Conservation (phyloP, 2,888 invertebrate species). For the Scaptomyza reducta region DNA sequence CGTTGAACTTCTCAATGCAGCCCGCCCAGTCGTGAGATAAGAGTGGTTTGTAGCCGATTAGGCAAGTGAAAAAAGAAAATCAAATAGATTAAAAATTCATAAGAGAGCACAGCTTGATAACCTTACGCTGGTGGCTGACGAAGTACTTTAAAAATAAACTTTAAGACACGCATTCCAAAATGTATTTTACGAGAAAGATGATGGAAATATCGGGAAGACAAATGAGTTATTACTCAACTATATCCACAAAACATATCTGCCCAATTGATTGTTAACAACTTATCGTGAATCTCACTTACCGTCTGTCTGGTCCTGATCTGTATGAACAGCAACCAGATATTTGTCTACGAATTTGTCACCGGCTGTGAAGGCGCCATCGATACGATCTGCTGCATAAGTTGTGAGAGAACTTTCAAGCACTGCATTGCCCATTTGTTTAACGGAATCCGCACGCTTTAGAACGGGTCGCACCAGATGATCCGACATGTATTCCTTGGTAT, state of each 20-base stretch:
- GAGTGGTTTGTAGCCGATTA: conserved; percentile 38
- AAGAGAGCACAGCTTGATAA: conserved; percentile 47
- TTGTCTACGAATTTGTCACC: conserved; percentile 93
- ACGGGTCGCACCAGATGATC: conserved; percentile 88
- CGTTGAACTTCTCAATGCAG: conserved; percentile 8
- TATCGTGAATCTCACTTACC: conserved; percentile 84
- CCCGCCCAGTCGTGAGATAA: conserved; percentile 51
- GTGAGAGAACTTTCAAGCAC: conserved; percentile 90
- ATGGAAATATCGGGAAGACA: neutral
- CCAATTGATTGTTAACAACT: too few species aligned
- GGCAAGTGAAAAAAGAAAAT: conserved; percentile 25
- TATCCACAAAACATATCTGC: neutral
- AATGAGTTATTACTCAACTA: neutral
- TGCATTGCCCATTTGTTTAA: conserved; percentile 90
- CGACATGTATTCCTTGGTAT: conserved; percentile 91
- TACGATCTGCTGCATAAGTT: conserved; percentile 88
- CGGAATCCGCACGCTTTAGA: conserved; percentile 91
- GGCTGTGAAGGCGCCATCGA: conserved; percentile 90
- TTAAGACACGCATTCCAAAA: conserved; percentile 6
- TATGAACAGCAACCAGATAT: conserved; percentile 88
- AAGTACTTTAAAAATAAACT: conserved; percentile 51
- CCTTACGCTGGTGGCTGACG: conserved; percentile 45
- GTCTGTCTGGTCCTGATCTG: conserved; percentile 87
- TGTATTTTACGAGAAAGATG: neutral
- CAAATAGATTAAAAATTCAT: conserved; percentile 41